These are phyloP conservation scores for Drosophila rhopaloa DNA, from an alignment of 1,140 invertebrate genomes.

Conservation along the genomic window DNA sequence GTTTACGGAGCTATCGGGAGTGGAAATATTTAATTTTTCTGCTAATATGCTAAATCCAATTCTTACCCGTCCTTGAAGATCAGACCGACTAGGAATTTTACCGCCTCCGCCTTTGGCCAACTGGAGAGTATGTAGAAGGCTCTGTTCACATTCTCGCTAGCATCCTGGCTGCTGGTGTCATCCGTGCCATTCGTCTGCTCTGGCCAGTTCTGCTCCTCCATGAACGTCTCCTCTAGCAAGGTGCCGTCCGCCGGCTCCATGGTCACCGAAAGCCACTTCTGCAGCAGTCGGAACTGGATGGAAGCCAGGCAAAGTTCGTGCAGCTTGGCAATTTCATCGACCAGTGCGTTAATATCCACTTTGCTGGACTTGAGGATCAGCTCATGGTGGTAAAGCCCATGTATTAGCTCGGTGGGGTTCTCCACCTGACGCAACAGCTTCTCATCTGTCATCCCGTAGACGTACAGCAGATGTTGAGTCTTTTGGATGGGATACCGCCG, in stretches of 20 bases:
- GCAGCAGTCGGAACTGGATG: constrained; percentile 72
- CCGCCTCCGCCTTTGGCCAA: constrained; percentile 68
- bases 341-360: constrained; percentile 86
- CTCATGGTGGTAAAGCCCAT: constrained; percentile 86
- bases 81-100: constrained; percentile 67
- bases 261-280: constrained; percentile 80
- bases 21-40: background rate
- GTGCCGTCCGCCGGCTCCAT: constrained; percentile 62
- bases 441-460: constrained; percentile 86
- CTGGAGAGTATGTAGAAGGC: constrained; percentile 78
- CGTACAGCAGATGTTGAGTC: constrained; percentile 86
- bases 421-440: constrained; percentile 85
- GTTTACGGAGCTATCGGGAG: constrained; percentile 52
- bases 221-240: constrained; percentile 74
- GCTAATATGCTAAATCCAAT: background rate
- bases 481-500: constrained; percentile 86
- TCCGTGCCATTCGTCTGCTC: constrained; percentile 18
- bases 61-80: constrained; percentile 76
- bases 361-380: constrained; percentile 85
- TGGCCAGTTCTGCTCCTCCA: constrained; percentile 69
- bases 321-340: constrained; percentile 86
- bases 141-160: constrained; percentile 76
- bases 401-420: constrained; percentile 86
- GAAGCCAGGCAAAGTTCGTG: constrained; percentile 63
- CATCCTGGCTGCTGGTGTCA: constrained; percentile 24